phyloP scores from a whole-genome alignment of 2,888 invertebrate species.

The Aplocera efformata region DNA sequence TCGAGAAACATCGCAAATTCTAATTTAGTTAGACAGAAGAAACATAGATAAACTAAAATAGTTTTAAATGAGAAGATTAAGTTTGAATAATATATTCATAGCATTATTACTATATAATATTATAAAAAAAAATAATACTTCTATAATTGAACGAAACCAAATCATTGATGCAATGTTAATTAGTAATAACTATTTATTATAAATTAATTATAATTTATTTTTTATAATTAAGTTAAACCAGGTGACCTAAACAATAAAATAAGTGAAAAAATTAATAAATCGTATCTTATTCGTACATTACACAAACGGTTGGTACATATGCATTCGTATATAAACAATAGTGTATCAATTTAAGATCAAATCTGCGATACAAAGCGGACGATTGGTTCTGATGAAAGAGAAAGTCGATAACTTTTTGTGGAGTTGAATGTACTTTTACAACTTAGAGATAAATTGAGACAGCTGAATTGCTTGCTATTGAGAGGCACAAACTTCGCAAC shows the following conservation, averaged over 20 bases:
- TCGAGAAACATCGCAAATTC: constrained; percentile 40
- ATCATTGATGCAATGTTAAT: constrained; percentile 57
- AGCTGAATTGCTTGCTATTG: constrained; percentile 21
- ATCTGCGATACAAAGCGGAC: constrained; percentile 18
- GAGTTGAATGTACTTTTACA: constrained; percentile 49
- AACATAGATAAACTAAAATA: constrained; percentile 27
- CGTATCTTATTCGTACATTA: too few relatives aligned
- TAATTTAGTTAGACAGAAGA: constrained; percentile 30
- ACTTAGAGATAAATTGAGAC: constrained; percentile 38
- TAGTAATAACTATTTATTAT: constrained; percentile 23
- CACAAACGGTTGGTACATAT: constrained; percentile 1
- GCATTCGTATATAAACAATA: constrained; percentile 14
- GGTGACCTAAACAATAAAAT: constrained; percentile 11
- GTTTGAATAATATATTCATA: too few relatives aligned
- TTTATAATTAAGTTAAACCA: constrained; percentile 16
- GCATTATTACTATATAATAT: not conserved
- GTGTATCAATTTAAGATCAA: constrained; percentile 10
- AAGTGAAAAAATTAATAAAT: not conserved
- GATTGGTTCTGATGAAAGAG: constrained; percentile 51
- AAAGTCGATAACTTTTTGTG: constrained; percentile 46
- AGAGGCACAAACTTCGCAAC: constrained; percentile 38
- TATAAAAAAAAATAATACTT: constrained; percentile 19
- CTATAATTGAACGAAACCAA: constrained; percentile 54
- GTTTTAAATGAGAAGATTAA: not conserved
- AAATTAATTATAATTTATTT: constrained; percentile 29